Base-by-base conservation (phyloP, 2,797 vertebrate genomes). In the Poecilia gillii region DNA sequence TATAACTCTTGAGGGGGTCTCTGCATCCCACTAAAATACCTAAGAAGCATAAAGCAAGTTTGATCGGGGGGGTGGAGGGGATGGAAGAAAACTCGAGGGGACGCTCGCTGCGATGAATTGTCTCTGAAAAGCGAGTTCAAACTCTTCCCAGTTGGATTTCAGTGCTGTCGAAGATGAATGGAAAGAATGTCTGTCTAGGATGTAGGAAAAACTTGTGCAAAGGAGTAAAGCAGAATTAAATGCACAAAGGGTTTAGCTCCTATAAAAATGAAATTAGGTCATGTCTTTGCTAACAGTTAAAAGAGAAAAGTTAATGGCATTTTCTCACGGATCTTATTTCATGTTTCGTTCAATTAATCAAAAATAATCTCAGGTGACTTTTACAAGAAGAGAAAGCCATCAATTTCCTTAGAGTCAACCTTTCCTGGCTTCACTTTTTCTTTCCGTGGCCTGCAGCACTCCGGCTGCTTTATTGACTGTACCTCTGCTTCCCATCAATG, bases 401-500 rank as follows among this genome's bases (percentile, higher is more conserved):
- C 68, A 36, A 45, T 45, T 72, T 72, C 8, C 53, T 72, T 47
- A 36, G 39, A 62, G 23, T 12, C 47, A n/a, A 72, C 53, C 31
- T 41, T 46, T 59, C 57, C 64, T 20, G 51, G 71, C 71, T n/a
- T 46, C 72, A 11, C 14, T 72, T 18, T n/a, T 33, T 64, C 78
- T 36, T 49, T 73, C 82, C 55, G 41, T 18, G 41, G 76, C 51
- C 33, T 53, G 64, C 33, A 72, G 74, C 70, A 18, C 6, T 77
- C 55, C 45, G 76, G 78, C 74, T 31, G 46, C 33, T 47, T 45
- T 51, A 77, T 57, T 23, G 39, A 43, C 55, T 62, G 57, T 43
- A 78, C 75, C 72, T 81, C 84, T 79, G 83, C 59, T 81, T 85
- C 75, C 81, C 85, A 76, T 89, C 84, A 68, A 55, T 31, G 39